These are phyloP conservation scores for Antechinus stuartii DNA, from an alignment of 2,113 vertebrate species.

Conservation along the genomic window DNA sequence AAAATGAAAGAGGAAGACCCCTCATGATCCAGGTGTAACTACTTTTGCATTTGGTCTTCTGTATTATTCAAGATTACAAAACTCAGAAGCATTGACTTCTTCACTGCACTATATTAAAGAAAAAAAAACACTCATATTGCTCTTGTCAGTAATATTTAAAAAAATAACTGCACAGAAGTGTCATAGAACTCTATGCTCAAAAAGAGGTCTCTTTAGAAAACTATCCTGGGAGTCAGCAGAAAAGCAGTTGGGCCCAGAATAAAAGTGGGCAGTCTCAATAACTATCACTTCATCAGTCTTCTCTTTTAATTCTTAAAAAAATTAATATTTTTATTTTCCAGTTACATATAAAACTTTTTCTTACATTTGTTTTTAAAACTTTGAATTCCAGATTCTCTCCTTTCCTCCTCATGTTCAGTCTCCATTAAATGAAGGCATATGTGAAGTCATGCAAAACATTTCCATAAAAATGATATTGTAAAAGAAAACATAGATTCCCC, in stretches of 20 bases:
- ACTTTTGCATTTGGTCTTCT: conserved; percentile 1
- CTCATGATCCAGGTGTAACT: neutral
- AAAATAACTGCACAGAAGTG: neutral
- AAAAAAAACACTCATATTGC: neutral
- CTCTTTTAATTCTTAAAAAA: too few relatives aligned
- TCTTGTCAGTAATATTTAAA: neutral
- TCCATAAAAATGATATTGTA: too few relatives aligned
- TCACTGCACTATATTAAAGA: neutral
- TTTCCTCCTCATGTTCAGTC: too few relatives aligned
- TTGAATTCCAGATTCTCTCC: too few relatives aligned
- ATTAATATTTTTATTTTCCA: too few relatives aligned
- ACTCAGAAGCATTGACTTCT: neutral
- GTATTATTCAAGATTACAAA: neutral
- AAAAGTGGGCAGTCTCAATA: neutral
- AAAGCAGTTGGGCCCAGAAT: neutral
- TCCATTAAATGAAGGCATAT: too few relatives aligned
- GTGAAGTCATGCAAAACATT: too few relatives aligned
- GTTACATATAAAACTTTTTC: too few relatives aligned
- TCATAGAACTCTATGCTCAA: neutral
- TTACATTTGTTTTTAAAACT: too few relatives aligned
- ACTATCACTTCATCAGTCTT: neutral
- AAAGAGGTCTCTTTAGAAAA: neutral
- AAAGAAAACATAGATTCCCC: too few relatives aligned
- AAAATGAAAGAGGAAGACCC: neutral
- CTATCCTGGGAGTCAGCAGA: neutral